Evolutionary conservation across 2,797 vertebrate species (phyloP).

Genomic region (Lacerta bilineata): DNA sequence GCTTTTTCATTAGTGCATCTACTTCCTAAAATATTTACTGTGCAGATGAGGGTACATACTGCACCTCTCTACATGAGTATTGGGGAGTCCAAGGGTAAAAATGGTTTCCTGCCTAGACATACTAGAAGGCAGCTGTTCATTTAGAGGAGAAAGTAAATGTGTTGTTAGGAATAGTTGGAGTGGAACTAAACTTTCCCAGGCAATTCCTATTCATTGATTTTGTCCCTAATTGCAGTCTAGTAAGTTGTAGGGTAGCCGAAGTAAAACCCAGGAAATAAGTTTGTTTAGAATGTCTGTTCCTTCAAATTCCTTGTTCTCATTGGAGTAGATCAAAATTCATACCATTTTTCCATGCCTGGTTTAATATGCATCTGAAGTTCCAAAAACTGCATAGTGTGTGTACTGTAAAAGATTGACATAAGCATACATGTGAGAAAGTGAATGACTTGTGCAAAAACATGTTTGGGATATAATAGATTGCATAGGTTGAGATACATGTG

Average conservation of each 20-base stretch:
- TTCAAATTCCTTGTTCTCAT: not conserved
- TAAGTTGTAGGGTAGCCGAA: too few relatives aligned
- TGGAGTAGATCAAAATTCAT: constrained; percentile 4
- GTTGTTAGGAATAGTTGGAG: not conserved
- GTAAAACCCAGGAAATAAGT: not conserved
- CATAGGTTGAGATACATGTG: not conserved
- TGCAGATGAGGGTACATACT: not conserved
- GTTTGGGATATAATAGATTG: not conserved
- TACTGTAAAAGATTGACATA: constrained; percentile 7
- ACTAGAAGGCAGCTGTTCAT: not conserved
- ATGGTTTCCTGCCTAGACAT: not conserved
- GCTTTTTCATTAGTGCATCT: not conserved
- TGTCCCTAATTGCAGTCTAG: not conserved
- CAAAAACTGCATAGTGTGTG: not conserved
- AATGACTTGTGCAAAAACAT: not conserved
- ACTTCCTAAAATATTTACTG: not conserved
- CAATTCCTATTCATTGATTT: not conserved
- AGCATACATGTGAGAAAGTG: constrained; percentile 12
- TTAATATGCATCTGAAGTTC: not conserved
- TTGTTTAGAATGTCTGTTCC: not conserved
- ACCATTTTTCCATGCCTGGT: constrained; percentile 3
- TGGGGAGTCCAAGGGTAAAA: not conserved
- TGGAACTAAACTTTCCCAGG: not conserved
- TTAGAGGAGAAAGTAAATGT: not conserved
- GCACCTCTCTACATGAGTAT: not conserved